Evolutionary conservation across 53 echinoderm and acorn worm genomes (phyloP).

Genomic region (Hippasteria phrygiana): DNA sequence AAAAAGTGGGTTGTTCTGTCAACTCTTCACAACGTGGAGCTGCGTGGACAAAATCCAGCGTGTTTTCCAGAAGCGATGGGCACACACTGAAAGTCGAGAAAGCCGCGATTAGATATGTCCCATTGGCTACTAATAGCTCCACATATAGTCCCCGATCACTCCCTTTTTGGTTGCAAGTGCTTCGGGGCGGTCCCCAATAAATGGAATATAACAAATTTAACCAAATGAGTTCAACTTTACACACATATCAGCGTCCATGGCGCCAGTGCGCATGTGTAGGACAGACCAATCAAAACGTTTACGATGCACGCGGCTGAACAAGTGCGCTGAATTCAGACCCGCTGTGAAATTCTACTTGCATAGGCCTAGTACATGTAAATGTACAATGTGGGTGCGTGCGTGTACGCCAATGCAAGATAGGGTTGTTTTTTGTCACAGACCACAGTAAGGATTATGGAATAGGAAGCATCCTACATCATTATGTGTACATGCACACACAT

Average conservation of each 20-base stretch:
- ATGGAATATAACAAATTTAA: conserved; percentile 46
- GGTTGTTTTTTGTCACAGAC: no score
- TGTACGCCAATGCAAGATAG: no score
- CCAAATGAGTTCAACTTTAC: conserved; percentile 37
- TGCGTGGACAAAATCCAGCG: conserved; percentile 30
- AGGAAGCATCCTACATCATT: no score
- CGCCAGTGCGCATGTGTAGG: conserved; percentile 17
- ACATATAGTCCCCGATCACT: conserved; percentile 15
- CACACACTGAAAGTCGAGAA: conserved; percentile 8
- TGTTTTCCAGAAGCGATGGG: conserved; percentile 14
- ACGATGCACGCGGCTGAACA: no score
- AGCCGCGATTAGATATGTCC: conserved; percentile 36
- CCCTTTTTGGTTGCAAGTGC: conserved; percentile 38
- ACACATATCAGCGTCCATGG: conserved; percentile 26
- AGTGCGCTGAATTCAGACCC: conserved; percentile 21
- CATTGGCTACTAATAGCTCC: conserved; percentile 32
- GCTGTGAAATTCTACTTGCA: not conserved
- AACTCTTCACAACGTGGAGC: not conserved
- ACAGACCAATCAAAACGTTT: conserved; percentile 41
- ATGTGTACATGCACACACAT: no score
- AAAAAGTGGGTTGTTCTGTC: not conserved
- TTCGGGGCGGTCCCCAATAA: conserved; percentile 62
- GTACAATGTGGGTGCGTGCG: not conserved
- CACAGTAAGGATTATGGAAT: no score
- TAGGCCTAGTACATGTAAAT: not conserved